Evolutionary conservation across 1,140 invertebrate genomes (phyloP).

Genomic region (Drosophila lacteicornis): DNA sequence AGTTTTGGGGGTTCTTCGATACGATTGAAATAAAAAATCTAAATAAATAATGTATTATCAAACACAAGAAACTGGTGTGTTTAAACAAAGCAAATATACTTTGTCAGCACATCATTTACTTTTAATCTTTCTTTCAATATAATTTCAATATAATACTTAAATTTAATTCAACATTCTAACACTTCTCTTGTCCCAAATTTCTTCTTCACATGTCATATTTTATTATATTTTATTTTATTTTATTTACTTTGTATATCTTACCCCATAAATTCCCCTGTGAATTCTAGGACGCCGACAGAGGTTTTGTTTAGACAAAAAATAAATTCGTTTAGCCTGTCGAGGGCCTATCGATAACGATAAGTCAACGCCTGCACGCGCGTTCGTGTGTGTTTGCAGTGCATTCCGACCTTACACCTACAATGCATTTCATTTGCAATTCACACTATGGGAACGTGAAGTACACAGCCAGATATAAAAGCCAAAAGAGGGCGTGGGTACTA

Average conservation of each 20-base stretch:
- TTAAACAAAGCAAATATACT: no score
- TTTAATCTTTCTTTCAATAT: no score
- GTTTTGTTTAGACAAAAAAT: constrained; percentile 52
- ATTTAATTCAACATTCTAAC: background rate
- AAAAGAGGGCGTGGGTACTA: background rate
- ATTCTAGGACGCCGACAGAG: constrained; percentile 12
- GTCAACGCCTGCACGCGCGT: constrained; percentile 30
- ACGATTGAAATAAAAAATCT: no score
- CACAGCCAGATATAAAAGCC: constrained; percentile 44
- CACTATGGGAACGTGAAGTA: constrained; percentile 54
- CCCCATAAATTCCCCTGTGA: constrained; percentile 15
- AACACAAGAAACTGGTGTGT: no score
- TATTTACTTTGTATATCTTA: background rate
- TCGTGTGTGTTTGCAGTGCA: constrained; percentile 1
- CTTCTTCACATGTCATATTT: constrained; percentile 18
- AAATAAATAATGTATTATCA: no score
- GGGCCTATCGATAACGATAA: constrained; percentile 65
- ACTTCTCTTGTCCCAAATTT: background rate
- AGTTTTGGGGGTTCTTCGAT: no score
- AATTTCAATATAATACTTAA: background rate
- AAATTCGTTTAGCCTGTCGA: constrained; percentile 42
- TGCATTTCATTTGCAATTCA: constrained; percentile 53
- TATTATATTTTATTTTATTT: constrained; percentile 29
- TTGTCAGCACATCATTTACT: no score
- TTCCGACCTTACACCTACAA: constrained; percentile 15